Conservation (phyloP, 1,140 invertebrate species). For the Trypoxylus dichotomus region DNA sequence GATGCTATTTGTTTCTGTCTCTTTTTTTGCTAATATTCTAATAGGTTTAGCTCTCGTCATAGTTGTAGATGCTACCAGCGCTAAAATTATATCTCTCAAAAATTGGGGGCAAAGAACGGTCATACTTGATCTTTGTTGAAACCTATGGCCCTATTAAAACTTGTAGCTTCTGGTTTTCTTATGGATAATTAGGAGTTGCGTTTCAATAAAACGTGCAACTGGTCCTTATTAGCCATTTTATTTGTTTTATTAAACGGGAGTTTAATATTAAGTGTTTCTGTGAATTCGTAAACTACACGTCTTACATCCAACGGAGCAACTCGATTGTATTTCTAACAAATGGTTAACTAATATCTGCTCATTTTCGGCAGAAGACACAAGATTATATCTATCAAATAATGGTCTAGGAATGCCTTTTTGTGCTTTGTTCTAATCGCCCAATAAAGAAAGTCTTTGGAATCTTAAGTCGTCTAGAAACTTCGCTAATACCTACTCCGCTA, state of each 20-base stretch:
- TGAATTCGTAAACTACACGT: background rate
- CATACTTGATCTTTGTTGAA: conserved; percentile 19
- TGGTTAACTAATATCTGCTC: no score
- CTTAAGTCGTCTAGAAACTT: no score
- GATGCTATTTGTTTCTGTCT: no score
- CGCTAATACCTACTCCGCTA: no score
- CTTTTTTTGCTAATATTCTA: conserved; percentile 53
- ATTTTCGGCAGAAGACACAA: no score
- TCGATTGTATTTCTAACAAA: background rate
- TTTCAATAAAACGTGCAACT: conserved; percentile 6
- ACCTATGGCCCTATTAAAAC: conserved; percentile 20
- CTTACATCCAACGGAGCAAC: background rate
- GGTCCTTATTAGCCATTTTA: background rate
- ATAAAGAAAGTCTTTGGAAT: no score
- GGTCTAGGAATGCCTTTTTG: no score
- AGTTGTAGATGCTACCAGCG: conserved; percentile 51
- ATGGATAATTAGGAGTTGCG: background rate
- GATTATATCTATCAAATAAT: no score
- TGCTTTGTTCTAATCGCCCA: no score
- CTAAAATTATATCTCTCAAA: conserved; percentile 21
- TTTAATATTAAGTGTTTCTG: background rate
- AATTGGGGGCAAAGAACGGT: background rate
- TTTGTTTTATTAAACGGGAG: conserved; percentile 1
- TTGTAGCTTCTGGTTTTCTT: conserved; percentile 12
- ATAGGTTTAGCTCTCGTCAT: conserved; percentile 54